Base-by-base conservation (phyloP, 37 sponge, comb jelly and placozoan genomes). In the Beroe ovata region DNA sequence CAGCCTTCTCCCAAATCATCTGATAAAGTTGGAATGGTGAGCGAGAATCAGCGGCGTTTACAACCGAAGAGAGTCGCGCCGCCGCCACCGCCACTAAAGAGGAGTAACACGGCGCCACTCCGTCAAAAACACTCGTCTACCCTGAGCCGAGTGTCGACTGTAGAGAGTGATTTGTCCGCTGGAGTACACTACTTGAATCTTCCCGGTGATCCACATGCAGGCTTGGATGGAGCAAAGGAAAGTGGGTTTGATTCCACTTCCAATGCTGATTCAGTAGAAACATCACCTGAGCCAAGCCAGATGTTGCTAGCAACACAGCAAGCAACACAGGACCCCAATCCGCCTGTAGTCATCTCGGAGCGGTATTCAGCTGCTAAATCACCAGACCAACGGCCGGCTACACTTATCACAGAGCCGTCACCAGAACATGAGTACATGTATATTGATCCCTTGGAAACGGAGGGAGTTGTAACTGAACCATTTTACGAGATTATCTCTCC, bases 61-160 rank as follows among this genome's bases (percentile, higher is more conserved):
- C 69, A 66, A 30, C 69, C 69, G 1, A 66, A 66, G 36, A 25
- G 69, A 33, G 1, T 0, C 36, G 69, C 69, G 8, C 69, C 69
- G 8, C 69, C 69, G 16, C 54, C 54, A n/a, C 63, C 63, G 30
- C 69, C 69, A 34, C 29, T 66, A 37, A 14, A 18, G 2, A 34
- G 69, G 8, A 26, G 69, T 29, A 66, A 66, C 69, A 66, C 69
- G 36, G 69, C 69, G 18, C 69, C 69, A 14, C 30, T 30, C 3
- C 18, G 1, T 1, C 69, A 66, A 1, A 66, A 66, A 30, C 54
- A 6, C 6, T 25, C 16, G 19, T 37, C 36, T 29, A 66, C 33
- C 8, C 33, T 66, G 16, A 30, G 30, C 36, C 32, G 30, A 3
- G 30, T 30, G 0, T 66, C 69, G 35, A 66, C 29, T 30, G 25